Evolutionary conservation across 1,140 invertebrate genomes (phyloP).

Genomic region (Cryptotermes secundus): DNA sequence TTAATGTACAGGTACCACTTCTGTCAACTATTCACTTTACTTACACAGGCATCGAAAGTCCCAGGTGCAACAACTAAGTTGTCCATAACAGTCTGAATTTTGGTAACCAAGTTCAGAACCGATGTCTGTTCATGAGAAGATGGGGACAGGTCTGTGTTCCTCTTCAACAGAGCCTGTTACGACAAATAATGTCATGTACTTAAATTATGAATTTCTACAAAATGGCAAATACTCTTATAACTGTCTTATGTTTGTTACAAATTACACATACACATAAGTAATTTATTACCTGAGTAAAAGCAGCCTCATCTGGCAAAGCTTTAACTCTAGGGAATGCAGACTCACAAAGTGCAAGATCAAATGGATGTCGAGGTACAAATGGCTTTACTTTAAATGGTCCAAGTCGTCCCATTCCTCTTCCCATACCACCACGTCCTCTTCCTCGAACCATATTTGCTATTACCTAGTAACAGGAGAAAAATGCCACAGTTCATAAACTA

Average conservation of each 20-base stretch:
- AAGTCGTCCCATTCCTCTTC: conserved; percentile 43
- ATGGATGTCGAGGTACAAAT: conserved; percentile 82
- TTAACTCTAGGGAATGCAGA: conserved; percentile 84
- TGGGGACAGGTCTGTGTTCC: conserved; percentile 87
- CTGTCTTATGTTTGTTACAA: no score
- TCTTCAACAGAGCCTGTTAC: conserved; percentile 80
- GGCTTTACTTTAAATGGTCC: conserved; percentile 56
- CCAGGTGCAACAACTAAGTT: conserved; percentile 91
- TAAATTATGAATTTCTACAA: not conserved
- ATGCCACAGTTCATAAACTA: not conserved
- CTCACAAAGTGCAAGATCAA: conserved; percentile 87
- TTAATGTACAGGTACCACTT: no score
- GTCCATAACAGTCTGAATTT: conserved; percentile 89
- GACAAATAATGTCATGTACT: not conserved
- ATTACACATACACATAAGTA: not conserved
- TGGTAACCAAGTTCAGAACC: conserved; percentile 89
- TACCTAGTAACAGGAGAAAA: not conserved
- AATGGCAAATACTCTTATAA: no score
- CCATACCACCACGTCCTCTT: conserved; percentile 40
- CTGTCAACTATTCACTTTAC: conserved; percentile 49
- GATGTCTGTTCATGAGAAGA: conserved; percentile 85
- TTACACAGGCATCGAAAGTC: conserved; percentile 93
- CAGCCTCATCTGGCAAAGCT: conserved; percentile 75
- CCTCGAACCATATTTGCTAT: conserved; percentile 27
- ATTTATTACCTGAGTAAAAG: conserved; percentile 70